Evolutionary conservation across 2,888 invertebrate genomes (phyloP), one percentile per base, ranked within the genome.

Genomic region (Heteromyza rotundicornis): DNA sequence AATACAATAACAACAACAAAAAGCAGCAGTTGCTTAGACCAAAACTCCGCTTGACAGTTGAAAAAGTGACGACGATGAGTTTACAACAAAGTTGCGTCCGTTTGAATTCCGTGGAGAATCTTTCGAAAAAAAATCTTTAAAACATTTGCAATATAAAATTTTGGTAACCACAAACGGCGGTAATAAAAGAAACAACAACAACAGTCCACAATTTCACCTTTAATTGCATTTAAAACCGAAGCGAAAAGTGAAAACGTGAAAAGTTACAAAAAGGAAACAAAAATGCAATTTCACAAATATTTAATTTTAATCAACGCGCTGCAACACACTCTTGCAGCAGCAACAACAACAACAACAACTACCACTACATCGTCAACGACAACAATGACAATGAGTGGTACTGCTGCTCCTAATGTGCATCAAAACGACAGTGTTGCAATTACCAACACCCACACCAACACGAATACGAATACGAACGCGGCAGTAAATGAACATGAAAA

Each of bases 391-490:
- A 7, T n/a, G n/a, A n/a, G 40, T n/a, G 40, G 2, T 32, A 32
- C 32, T 5, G 7, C 32, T 32, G 32, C 32, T 40, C 10, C 40
- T 40, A 8, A 53, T 53, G 52, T 61, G 57, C 61, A 57, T 44
- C 61, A 52, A 47, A 57, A 57, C 49, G 62, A 58, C 62, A 58
- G 47, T 58, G 62, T 50, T 54, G 57, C 62, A 59, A 16, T 47
- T 17, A 51, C 49, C 49, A 57, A 27, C 56, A 51, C n/a, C 14
- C 23, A 36, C 36, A 36, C 2, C 54, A 55, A 19, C 52, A 20
- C n/a, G n/a, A n/a, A n/a, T n/a, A n/a, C n/a, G n/a, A n/a, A n/a
- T n/a, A n/a, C n/a, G n/a, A n/a, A n/a, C 16, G n/a, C 35, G 20
- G 27, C 10, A 5, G 27, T 27, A 27, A 27, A 27, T 27, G 27